Evolutionary conservation across 2,113 vertebrate genomes (phyloP), one percentile per base, ranked within the genome.

Genomic region (Ginglymostoma cirratum): DNA sequence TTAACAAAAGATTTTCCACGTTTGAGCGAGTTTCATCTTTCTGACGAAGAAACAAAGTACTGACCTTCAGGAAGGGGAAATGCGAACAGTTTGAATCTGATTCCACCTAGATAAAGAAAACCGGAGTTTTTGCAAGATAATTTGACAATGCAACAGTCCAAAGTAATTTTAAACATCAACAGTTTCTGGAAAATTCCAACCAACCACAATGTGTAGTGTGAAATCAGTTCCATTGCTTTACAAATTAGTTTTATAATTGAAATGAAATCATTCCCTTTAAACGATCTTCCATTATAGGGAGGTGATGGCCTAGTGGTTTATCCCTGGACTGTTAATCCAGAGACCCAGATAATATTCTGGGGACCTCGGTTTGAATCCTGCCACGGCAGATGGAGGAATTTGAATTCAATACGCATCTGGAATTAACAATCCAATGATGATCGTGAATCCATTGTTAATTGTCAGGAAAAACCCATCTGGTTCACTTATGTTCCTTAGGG

Each of bases 231-330:
- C 61, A 67, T 38, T 93, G 61, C 61, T 66, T 38, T 92, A 34
- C 61, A 92, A 92, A 66, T 61, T n/a, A 67, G 30, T 65, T 92
- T 92, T 65, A 92, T 65, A 65, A 93, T 66, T 93, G 89, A 93
- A 93, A 93, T 93, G 17, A 93, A 93, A 38, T 93, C 34, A 2
- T 0, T 38, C 34, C 61, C 21, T 7, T 6, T 93, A 83, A 42
- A 83, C 17, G 23, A 83, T 5, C n/a, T 80, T 38, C 17, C 3
- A 0, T 0, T 90, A 55, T 27, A 24, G 55, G 30, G 21, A 34
- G 52, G 3, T 2, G 30, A 4, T 55, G 27, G 24, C 69, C 14
- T 72, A 7, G 34, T 1, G 8, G 34, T 10, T 78, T n/a, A 78
- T n/a, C 10, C 2, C 0, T 34, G 55, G 48, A 27, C 4, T 55